phyloP scores from a whole-genome alignment of 2,888 invertebrate genomes.

The Caenorhabditis drosophilae region DNA sequence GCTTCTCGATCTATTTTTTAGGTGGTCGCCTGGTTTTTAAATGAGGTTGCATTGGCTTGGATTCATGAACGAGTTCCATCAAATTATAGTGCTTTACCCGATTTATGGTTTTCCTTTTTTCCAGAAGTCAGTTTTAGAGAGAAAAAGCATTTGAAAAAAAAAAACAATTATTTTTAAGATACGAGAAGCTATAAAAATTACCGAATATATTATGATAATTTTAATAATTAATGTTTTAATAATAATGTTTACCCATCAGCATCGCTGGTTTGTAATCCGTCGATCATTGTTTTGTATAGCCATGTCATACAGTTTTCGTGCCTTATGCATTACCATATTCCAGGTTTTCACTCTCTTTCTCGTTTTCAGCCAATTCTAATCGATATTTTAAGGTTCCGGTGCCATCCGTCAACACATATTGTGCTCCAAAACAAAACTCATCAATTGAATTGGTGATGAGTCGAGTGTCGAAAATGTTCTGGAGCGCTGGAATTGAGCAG shows the following conservation, averaged over 20 bases:
- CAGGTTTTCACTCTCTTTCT: constrained; percentile 42
- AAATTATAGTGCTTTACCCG: constrained; percentile 59
- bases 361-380: not conserved
- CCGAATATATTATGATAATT: constrained; percentile 64
- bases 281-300: constrained; percentile 59
- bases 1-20: constrained; percentile 14
- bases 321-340: constrained; percentile 61
- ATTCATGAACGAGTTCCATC: constrained; percentile 66
- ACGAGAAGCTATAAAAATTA: constrained; percentile 54
- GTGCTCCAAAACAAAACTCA: constrained; percentile 59
- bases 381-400: constrained; percentile 60
- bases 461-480: constrained; percentile 60
- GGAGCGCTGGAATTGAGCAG: constrained; percentile 66
- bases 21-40: constrained; percentile 58
- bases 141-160: constrained; percentile 1
- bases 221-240: constrained; percentile 50
- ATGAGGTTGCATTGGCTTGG: constrained; percentile 63
- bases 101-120: constrained; percentile 62
- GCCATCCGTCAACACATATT: constrained; percentile 65
- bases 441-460: constrained; percentile 37
- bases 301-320: constrained; percentile 59
- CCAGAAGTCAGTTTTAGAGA: constrained; percentile 47
- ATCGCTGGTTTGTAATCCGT: constrained; percentile 51
- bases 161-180: constrained; percentile 32
- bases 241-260: constrained; percentile 58